Base-by-base conservation (phyloP, 2,888 invertebrate genomes). In the Caenorhabditis becei region DNA sequence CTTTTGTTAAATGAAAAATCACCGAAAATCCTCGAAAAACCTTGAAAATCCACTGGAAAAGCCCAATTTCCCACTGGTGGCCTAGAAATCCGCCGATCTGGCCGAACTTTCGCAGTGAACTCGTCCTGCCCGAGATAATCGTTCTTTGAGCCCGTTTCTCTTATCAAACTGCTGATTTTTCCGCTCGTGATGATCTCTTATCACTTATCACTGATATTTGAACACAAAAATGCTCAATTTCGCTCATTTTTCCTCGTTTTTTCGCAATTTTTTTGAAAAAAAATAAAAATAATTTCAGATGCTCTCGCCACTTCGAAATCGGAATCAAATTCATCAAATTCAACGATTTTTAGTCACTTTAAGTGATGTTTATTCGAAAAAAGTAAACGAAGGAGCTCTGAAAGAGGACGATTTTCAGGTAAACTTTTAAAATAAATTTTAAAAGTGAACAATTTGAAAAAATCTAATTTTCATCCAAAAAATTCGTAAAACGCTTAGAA, bases 381-480 rank as follows among this genome's bases (percentile, higher is more conserved):
- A 71, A 66, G 82, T 82, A 11, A 53, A 67, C 32, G 77, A 72
- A 26, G 82, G 82, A 58, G 65, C 47, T 14, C 56, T 82, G 26
- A 82, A 82, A 49, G 77, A 82, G 11, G 82, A 82, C 37, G 51
- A 54, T 58, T 74, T 41, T 65, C 82, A 82, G 59, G 81, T 81
- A n/a, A 58, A 49, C 8, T 53, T 37, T 8, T 18, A 4, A 37
- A 59, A 18, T 16, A 41, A 20, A n/a, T n/a, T n/a, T n/a, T n/a
- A n/a, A n/a, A n/a, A n/a, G n/a, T n/a, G n/a, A n/a, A n/a, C n/a
- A n/a, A n/a, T n/a, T n/a, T n/a, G n/a, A n/a, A n/a, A n/a, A n/a
- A n/a, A n/a, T n/a, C n/a, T n/a, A n/a, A n/a, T n/a, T n/a, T n/a
- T n/a, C n/a, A n/a, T n/a, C n/a, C n/a, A n/a, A n/a, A n/a, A n/a